Conservation (phyloP, 1,140 invertebrate species). For the Drosophila parvula region DNA sequence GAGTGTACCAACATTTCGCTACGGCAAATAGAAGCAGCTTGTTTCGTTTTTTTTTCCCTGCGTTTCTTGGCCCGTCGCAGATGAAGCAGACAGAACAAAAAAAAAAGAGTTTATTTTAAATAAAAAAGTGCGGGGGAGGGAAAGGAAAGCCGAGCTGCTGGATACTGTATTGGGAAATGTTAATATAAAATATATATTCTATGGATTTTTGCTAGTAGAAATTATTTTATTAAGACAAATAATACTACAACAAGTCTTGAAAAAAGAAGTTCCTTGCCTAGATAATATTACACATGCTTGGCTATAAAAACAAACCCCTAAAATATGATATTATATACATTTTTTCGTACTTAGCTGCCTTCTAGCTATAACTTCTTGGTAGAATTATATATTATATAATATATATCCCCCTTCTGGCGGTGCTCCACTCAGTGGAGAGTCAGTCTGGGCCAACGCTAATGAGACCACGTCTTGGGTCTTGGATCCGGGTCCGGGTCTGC, state of each 20-base stretch:
- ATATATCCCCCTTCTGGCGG: not conserved
- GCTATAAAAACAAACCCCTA: no score
- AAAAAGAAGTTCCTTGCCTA: no score
- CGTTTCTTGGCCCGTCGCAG: constrained; percentile 26
- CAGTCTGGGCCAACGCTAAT: constrained; percentile 67
- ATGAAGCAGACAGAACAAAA: constrained; percentile 67
- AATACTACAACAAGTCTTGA: no score
- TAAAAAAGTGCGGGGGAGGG: constrained; percentile 15
- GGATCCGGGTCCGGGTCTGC: constrained; percentile 18
- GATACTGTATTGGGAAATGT: constrained; percentile 1
- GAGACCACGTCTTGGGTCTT: constrained; percentile 56
- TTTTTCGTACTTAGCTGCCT: no score
- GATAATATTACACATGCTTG: no score
- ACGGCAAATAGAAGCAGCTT: constrained; percentile 57
- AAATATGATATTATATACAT: no score
- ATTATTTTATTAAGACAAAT: no score
- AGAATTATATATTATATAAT: not conserved
- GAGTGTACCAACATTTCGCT: constrained; percentile 72
- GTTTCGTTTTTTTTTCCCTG: constrained; percentile 10
- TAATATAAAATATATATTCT: not conserved
- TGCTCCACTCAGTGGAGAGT: constrained; percentile 8
- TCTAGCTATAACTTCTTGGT: not conserved
- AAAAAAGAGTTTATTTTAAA: constrained; percentile 41
- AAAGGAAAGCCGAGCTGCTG: no score
- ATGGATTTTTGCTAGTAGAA: no score